Conservation (phyloP, 2,113 vertebrate species). For the Eonycteris spelaea region DNA sequence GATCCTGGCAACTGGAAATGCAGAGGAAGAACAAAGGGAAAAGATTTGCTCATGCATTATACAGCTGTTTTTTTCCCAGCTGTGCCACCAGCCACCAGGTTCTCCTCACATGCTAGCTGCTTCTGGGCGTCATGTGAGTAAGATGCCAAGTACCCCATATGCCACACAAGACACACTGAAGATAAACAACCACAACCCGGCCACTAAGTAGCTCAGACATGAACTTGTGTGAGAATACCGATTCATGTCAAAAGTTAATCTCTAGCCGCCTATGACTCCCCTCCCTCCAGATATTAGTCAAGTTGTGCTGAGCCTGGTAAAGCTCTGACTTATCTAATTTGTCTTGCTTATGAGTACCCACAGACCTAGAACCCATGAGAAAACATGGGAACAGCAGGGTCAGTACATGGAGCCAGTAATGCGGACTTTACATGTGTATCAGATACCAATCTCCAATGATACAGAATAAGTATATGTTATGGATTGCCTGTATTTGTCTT, state of each 20-base stretch:
- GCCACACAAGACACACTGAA: neutral
- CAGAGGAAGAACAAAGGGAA: neutral
- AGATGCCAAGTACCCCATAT: fast-evolving
- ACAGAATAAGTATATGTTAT: neutral
- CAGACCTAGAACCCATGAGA: neutral
- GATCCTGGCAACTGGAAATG: conserved; percentile 54
- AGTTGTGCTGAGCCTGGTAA: neutral
- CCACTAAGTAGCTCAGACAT: neutral
- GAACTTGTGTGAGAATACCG: neutral
- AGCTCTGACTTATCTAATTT: neutral
- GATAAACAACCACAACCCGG: neutral
- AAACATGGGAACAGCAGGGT: neutral
- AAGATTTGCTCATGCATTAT: neutral
- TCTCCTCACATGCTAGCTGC: neutral
- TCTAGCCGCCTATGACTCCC: neutral
- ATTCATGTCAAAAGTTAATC: neutral
- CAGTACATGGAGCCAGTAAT: neutral
- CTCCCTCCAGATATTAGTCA: neutral
- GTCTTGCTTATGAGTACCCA: neutral
- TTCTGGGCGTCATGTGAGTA: fast-evolving
- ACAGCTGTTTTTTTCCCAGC: neutral
- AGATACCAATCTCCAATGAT: neutral
- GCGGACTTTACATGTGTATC: neutral
- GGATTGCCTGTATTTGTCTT: neutral
- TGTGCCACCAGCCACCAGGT: neutral